A percentile compares a stretch with the other conserved stretches of the same genome.
These are phyloP conservation scores for Rhogogaster chlorosoma DNA, from an alignment of 2,888 invertebrate genomes.

Conservation along the genomic window DNA sequence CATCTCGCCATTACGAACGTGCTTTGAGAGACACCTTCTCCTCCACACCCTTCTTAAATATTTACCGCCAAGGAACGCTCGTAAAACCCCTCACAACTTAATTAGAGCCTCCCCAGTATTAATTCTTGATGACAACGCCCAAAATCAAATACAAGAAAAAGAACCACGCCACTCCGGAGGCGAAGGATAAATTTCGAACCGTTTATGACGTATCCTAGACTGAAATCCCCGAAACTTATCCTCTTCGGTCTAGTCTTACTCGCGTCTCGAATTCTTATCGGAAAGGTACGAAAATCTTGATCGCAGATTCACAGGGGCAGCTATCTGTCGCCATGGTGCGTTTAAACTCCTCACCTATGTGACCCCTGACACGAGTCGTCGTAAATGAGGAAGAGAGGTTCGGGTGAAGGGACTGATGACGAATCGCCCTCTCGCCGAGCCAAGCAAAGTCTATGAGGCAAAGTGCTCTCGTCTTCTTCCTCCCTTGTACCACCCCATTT, in stretches of 20 bases:
- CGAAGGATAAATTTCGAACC: background rate
- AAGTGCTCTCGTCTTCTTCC: constrained; percentile 53
- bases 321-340: background rate
- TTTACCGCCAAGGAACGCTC: constrained; percentile 2
- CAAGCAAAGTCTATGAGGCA: constrained; percentile 51
- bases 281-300: background rate
- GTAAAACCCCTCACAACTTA: constrained; percentile 24
- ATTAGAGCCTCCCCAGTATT: background rate
- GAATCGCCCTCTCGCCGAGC: constrained; percentile 44
- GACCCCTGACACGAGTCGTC: constrained; percentile 31
- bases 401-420: constrained; percentile 38
- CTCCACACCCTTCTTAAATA: constrained; percentile 35
- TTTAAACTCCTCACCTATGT: constrained; percentile 10
- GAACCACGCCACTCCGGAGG: background rate
- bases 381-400: constrained; percentile 13
- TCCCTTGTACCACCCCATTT: background rate
- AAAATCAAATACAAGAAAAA: constrained; percentile 5
- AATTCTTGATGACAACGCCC: constrained; percentile 10
- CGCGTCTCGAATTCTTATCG: background rate
- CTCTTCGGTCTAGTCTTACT: background rate
- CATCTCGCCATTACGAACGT: constrained; percentile 43
- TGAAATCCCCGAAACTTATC: background rate
- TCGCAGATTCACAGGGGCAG: background rate
- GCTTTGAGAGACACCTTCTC: constrained; percentile 39
- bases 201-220: background rate